A percentile compares a stretch with the other conserved stretches of the same genome.
Conservation (phyloP, 2,797 vertebrate genomes). For the Apodemus agrarius region DNA sequence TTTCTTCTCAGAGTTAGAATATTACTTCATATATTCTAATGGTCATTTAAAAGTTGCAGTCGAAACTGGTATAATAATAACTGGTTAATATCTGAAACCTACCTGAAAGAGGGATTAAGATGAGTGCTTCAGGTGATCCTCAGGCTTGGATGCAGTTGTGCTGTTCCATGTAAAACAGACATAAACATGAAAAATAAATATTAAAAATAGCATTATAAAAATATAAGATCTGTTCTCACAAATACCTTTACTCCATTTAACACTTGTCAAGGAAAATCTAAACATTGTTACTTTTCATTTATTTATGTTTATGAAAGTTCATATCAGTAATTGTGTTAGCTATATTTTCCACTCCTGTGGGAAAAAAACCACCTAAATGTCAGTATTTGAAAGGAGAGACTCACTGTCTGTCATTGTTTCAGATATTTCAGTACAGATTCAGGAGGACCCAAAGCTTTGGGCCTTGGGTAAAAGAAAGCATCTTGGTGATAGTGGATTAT, state of each 20-base stretch:
- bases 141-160: not conserved
- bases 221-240: constrained; percentile 30
- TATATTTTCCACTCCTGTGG: not conserved
- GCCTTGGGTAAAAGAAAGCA: not conserved
- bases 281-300: not conserved
- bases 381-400: not conserved
- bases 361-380: too few relatives aligned
- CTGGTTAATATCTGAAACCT: not conserved
- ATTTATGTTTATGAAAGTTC: not conserved
- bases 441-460: not conserved
- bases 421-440: not conserved
- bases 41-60: not conserved
- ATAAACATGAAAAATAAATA: not conserved
- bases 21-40: not conserved
- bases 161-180: not conserved
- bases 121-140: not conserved
- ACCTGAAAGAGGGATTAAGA: not conserved
- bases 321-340: not conserved
- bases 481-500: too few relatives aligned
- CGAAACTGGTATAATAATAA: not conserved
- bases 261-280: not conserved
- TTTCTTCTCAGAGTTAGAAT: not conserved
- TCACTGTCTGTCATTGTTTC: not conserved
- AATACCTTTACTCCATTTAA: not conserved
- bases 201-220: not conserved